Conservation (phyloP, 2,113 vertebrate genomes). For the Hydropotes inermis region DNA sequence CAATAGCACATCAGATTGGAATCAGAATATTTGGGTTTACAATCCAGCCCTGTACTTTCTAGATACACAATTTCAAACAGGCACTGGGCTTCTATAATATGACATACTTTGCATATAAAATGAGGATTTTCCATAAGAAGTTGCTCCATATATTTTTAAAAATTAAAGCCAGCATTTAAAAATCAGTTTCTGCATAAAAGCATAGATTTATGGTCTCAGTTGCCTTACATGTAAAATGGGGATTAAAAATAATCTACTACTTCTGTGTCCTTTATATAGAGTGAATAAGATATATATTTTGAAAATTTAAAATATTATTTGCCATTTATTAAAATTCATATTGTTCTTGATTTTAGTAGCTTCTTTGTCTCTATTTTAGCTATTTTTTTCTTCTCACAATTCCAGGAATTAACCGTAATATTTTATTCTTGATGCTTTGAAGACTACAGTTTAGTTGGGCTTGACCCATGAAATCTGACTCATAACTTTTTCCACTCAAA, state of each 20-base stretch:
- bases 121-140: background rate
- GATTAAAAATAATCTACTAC: background rate
- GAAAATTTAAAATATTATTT: background rate
- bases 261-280: background rate
- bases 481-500: background rate
- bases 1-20: background rate
- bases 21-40: background rate
- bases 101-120: background rate
- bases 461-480: background rate
- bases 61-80: background rate
- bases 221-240: background rate
- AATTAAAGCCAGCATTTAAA: background rate
- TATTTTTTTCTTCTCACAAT: background rate
- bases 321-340: background rate
- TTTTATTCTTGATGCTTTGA: slow-evolving; percentile 16
- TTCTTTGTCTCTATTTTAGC: background rate
- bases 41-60: background rate
- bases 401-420: slow-evolving; percentile 3
- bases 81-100: background rate
- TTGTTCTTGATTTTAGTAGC: background rate
- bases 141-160: background rate
- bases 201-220: background rate
- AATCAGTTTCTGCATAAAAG: background rate
- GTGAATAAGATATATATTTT: background rate
- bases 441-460: background rate